A percentile compares a stretch with the other conserved stretches of the same genome.
Evolutionary conservation across 2,888 invertebrate genomes (phyloP).

Genomic region (Lampropteryx suffumata): DNA sequence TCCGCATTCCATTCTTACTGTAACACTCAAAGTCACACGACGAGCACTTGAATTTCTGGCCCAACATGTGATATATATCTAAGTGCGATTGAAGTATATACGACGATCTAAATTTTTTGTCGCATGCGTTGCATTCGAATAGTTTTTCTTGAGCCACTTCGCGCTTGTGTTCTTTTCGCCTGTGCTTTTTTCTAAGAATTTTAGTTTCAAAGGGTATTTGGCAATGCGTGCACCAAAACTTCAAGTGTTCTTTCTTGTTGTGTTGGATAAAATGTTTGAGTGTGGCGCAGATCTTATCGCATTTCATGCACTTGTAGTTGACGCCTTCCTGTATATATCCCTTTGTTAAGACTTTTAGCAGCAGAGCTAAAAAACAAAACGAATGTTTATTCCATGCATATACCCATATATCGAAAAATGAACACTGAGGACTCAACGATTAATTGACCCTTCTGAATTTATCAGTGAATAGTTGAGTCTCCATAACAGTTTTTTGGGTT

Average conservation of each 20-base stretch:
- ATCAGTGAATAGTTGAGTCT: too few species aligned
- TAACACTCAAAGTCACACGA: slow-evolving; percentile 14
- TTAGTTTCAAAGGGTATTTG: background rate
- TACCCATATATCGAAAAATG: too few species aligned
- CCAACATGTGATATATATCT: slow-evolving; percentile 17
- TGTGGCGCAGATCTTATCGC: background rate
- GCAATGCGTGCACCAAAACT: background rate
- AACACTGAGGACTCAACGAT: too few species aligned
- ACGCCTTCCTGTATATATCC: background rate
- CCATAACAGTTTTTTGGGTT: too few species aligned
- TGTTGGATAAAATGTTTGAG: background rate
- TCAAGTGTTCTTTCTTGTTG: background rate
- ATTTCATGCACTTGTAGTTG: background rate
- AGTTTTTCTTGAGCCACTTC: slow-evolving; percentile 37
- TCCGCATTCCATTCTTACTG: background rate
- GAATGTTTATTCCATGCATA: too few species aligned
- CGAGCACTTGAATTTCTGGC: slow-evolving; percentile 21
- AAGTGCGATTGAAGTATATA: background rate
- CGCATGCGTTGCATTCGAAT: slow-evolving; percentile 36
- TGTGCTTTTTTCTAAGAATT: too few species aligned
- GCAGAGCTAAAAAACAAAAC: too few species aligned
- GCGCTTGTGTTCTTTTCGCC: slow-evolving; percentile 26
- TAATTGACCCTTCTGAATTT: too few species aligned
- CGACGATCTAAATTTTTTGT: slow-evolving; percentile 24
- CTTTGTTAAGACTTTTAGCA: too few species aligned